Conservation (phyloP, 2,113 vertebrate genomes). For the Melanostigma gelatinosum region DNA sequence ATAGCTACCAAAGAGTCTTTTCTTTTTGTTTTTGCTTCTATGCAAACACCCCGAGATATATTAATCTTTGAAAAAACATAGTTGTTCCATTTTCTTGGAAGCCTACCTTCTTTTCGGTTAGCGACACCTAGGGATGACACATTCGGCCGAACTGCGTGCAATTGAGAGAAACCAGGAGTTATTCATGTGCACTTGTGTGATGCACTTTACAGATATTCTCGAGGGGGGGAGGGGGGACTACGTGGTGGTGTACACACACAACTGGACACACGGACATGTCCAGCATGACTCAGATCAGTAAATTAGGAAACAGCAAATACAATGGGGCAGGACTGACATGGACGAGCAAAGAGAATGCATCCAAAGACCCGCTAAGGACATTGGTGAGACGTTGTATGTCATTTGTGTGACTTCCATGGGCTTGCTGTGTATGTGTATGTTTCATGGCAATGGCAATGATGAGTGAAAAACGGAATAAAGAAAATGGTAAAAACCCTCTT, state of each 20-base stretch:
- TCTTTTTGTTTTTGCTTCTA: constrained; percentile 1
- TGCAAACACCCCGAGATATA: constrained; percentile 38
- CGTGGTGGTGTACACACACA: constrained; percentile 88
- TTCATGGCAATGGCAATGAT: constrained; percentile 69
- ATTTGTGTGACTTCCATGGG: constrained; percentile 71
- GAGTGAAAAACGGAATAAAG: constrained; percentile 49
- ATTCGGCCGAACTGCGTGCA: constrained; percentile 97
- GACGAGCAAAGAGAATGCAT: constrained; percentile 88
- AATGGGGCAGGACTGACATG: constrained; percentile 85
- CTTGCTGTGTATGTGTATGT: constrained; percentile 50
- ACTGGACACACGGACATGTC: constrained; percentile 85
- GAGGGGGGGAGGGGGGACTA: constrained; percentile 52
- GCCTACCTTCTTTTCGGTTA: constrained; percentile 99
- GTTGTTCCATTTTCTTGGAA: constrained; percentile 76
- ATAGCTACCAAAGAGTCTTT: constrained; percentile 29
- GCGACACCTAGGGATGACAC: constrained; percentile 99
- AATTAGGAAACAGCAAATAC: constrained; percentile 83
- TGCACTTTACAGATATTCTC: constrained; percentile 73
- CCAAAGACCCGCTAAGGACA: constrained; percentile 86
- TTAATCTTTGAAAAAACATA: constrained; percentile 62
- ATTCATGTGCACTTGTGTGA: constrained; percentile 88
- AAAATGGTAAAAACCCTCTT: constrained; percentile 33
- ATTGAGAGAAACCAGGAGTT: constrained; percentile 94
- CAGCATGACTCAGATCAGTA: constrained; percentile 79
- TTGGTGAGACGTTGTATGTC: constrained; percentile 82